Conservation (phyloP, 2,888 invertebrate genomes). For the Mythimna ferrago region DNA sequence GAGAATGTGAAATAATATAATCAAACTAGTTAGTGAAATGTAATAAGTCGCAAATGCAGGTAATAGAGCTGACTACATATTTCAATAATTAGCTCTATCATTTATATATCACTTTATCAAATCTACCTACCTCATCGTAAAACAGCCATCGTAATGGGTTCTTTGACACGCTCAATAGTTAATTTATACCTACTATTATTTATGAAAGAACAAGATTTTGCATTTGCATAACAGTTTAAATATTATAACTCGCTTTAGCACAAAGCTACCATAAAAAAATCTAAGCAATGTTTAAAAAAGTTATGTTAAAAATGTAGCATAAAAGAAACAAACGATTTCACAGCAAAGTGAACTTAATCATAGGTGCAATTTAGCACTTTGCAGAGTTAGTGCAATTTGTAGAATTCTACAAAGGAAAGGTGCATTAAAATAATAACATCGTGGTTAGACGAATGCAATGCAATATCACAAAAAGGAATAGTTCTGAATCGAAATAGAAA, state of each 20-base stretch:
- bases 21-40: no score
- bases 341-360: conserved; percentile 44
- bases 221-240: background rate
- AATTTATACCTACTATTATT: background rate
- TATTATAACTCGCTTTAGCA: background rate
- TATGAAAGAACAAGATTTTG: no score
- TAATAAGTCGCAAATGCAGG: background rate
- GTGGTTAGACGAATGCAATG: conserved; percentile 47
- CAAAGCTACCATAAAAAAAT: background rate
- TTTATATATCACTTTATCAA: conserved; percentile 9
- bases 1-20: background rate
- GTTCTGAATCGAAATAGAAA: conserved; percentile 48
- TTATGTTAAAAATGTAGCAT: conserved; percentile 2
- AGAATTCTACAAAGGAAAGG: conserved; percentile 24
- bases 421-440: conserved; percentile 47
- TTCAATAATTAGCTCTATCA: background rate
- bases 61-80: background rate
- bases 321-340: conserved; percentile 48
- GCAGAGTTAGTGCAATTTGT: conserved; percentile 28
- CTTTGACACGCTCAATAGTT: background rate
- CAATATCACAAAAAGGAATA: conserved; percentile 42
- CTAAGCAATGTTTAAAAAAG: background rate
- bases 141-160: background rate
- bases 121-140: background rate
- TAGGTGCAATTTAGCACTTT: conserved; percentile 54